phyloP scores from a whole-genome alignment of 2,797 vertebrate species.

The Pogoniulus pusillus region DNA sequence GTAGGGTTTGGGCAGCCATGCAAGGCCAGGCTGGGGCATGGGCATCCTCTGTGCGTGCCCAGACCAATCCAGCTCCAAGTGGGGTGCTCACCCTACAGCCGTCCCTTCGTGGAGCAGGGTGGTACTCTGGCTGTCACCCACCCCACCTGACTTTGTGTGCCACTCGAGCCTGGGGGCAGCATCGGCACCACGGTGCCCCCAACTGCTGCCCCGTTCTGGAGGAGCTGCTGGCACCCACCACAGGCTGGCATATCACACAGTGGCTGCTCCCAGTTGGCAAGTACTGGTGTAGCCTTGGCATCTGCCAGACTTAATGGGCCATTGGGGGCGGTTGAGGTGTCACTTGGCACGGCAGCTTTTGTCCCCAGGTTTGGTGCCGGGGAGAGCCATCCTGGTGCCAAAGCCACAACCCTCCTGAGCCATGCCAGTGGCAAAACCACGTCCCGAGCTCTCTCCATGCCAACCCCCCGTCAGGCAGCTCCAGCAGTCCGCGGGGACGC shows the following conservation, averaged over 20 bases:
- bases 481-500: not conserved
- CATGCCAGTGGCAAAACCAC: not conserved
- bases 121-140: not conserved
- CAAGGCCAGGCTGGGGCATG: not conserved
- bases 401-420: not conserved
- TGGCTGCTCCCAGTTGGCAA: not conserved
- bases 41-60: fast-evolving
- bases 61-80: not conserved
- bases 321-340: not conserved
- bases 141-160: fast-evolving
- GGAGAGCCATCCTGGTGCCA: not conserved
- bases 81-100: not conserved
- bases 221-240: not conserved
- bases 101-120: not conserved
- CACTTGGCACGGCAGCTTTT: not conserved
- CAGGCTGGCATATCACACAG: fast-evolving
- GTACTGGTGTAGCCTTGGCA: too few species aligned
- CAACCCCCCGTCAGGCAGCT: not conserved
- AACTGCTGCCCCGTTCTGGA: not conserved
- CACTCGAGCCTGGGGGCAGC: not conserved
- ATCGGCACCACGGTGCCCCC: not conserved
- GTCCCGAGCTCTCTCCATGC: not conserved
- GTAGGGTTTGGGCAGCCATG: not conserved
- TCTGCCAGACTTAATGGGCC: not conserved
- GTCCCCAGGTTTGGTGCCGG: not conserved